Base-by-base conservation (phyloP, 2,113 vertebrate genomes). In the Argyrosomus japonicus region DNA sequence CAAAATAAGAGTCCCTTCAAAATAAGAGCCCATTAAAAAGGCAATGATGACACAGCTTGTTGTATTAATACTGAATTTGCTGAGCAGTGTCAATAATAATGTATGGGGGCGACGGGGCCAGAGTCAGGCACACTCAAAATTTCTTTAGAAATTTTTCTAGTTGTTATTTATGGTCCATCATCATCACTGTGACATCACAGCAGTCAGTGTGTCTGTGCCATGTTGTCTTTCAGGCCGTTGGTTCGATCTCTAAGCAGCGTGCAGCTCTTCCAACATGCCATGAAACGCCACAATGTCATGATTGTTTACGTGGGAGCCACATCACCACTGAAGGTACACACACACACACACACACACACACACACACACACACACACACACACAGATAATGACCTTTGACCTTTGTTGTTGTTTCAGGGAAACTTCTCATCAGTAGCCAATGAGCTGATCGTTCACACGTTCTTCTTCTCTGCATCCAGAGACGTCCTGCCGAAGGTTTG, bases 221-320 rank as follows among this genome's bases (percentile, higher is more conserved):
- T 81, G n/a, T n/a, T n/a, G 1, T 68, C 6, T 0, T 76, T 71
- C 90, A 99, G 98, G 79, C 97, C 98, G 15, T 83, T 95, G 50
- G 96, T 99, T 77, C 96, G 98, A 51, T 88, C 95, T 15, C 95
- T 99, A 86, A 95, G 94, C 73, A 97, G 96, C 83, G 93, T 92
- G 65, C 95, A 96, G 84, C 95, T 99, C 89, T 99, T 99, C 75
- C 97, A 97, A 21, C 96, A 98, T 19, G 94, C 96, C n/a, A 94
- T 94, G 63, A 97, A 91, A 63, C 95, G 94, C 15, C 96, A 98
- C 68, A 91, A 89, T 47, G 95, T 99, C 19, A 93, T 99, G 92
- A 97, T 98, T 83, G 94, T 99, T 32, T 99, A 99, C 65, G 80
- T 99, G 62, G 98, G 98, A 82, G 97, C 97, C 73, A 96, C 97